phyloP scores from a whole-genome alignment of 2,888 invertebrate species.

The Rosalia funebris region DNA sequence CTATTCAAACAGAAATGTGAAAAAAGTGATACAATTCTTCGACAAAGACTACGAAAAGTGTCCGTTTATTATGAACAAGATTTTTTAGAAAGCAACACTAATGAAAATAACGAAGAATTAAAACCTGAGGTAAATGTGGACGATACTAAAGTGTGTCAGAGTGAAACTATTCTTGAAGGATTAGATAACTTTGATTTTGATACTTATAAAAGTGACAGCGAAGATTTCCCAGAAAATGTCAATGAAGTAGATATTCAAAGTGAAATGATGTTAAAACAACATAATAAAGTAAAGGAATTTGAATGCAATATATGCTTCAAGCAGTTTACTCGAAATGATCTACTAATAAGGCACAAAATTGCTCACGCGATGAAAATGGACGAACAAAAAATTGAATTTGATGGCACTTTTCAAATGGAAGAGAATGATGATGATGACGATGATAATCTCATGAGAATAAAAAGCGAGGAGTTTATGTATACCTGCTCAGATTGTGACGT shows the following conservation, averaged over 20 bases:
- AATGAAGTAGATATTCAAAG: conserved; percentile 34
- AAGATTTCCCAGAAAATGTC: conserved; percentile 29
- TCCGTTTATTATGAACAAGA: conserved; percentile 26
- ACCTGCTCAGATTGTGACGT: conserved; percentile 45
- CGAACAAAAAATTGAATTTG: conserved; percentile 45
- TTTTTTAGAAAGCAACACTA: conserved; percentile 6
- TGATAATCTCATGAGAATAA: conserved; percentile 32
- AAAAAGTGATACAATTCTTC: conserved; percentile 61
- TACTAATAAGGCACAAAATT: conserved; percentile 57
- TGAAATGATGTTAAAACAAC: conserved; percentile 20
- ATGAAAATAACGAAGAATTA: conserved; percentile 15
- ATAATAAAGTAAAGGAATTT: conserved; percentile 49
- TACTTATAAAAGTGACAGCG: conserved; percentile 36
- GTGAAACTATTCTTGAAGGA: conserved; percentile 53
- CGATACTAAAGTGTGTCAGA: conserved; percentile 48
- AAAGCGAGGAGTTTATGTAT: conserved; percentile 41
- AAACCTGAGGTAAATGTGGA: conserved; percentile 27
- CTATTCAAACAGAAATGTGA: conserved; percentile 66
- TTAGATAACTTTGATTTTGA: conserved; percentile 34
- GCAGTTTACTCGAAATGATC: conserved; percentile 55
- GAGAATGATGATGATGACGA: conserved; percentile 35
- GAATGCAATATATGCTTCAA: conserved; percentile 57
- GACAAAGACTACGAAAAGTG: conserved; percentile 40
- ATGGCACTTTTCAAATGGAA: conserved; percentile 38
- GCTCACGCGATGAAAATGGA: conserved; percentile 57